Percentiles rank a stretch among this genome's conserved stretches.
phyloP scores from a whole-genome alignment of 2,888 invertebrate species.

The Drosophila phalerata region DNA sequence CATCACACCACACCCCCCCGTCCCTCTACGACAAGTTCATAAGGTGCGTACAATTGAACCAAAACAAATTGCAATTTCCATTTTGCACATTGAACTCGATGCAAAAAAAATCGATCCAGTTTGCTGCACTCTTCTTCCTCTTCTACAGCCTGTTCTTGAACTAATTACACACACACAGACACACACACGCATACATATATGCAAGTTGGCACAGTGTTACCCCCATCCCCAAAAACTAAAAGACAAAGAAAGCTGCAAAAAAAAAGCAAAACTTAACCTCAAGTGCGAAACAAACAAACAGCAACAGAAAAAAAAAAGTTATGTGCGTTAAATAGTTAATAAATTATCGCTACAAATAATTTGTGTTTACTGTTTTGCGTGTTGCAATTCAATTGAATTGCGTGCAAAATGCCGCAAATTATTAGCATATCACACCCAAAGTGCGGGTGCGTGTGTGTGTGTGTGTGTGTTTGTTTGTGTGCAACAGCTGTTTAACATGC shows the following conservation, averaged over 20 bases:
- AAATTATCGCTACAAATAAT: slow-evolving; percentile 37
- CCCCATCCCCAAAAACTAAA: not conserved
- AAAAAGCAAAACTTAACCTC: slow-evolving; percentile 29
- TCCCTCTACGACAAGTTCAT: slow-evolving; percentile 12
- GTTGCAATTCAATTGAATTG: slow-evolving; percentile 68
- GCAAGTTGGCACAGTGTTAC: slow-evolving; percentile 19
- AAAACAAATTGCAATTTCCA: slow-evolving; percentile 1
- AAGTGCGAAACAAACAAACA: slow-evolving; percentile 12
- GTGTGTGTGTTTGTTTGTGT: slow-evolving; percentile 10
- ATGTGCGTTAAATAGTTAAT: slow-evolving; percentile 45
- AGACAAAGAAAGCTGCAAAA: not conserved
- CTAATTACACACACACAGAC: slow-evolving; percentile 13
- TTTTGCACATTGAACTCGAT: slow-evolving; percentile 6
- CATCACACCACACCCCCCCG: not conserved
- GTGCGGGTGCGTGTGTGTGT: slow-evolving; percentile 2
- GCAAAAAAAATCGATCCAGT: slow-evolving; percentile 45
- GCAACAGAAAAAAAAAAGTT: slow-evolving; percentile 8
- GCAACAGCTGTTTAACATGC: slow-evolving; percentile 60
- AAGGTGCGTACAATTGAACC: slow-evolving; percentile 36
- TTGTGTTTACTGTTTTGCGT: slow-evolving; percentile 63
- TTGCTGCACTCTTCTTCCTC: slow-evolving; percentile 13
- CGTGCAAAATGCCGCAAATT: slow-evolving; percentile 51
- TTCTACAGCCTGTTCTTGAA: slow-evolving; percentile 24
- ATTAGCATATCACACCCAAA: slow-evolving; percentile 2
- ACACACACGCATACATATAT: not conserved